Evolutionary conservation across 2,797 vertebrate genomes (phyloP).

Genomic region (Amniataba percoides): DNA sequence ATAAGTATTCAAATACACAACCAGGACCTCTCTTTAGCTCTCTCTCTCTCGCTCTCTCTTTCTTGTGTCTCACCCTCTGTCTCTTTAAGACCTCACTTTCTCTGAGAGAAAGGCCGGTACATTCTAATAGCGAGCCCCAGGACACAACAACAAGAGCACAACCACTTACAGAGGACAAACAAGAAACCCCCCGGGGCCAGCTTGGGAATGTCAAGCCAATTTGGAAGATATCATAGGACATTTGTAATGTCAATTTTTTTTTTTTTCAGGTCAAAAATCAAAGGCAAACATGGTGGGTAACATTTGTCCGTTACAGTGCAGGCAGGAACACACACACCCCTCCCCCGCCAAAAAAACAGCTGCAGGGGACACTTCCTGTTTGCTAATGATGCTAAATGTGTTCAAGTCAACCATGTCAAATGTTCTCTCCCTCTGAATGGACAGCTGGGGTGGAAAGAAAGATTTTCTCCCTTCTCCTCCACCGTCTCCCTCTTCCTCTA

Average conservation of each 20-base stretch:
- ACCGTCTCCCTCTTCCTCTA: conserved; percentile 35
- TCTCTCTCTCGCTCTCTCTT: conserved; percentile 33
- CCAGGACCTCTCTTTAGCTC: conserved; percentile 58
- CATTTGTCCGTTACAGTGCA: conserved; percentile 85
- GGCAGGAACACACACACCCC: conserved; percentile 61
- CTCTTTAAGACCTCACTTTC: conserved; percentile 73
- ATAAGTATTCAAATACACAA: conserved; percentile 80
- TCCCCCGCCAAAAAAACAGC: conserved; percentile 81
- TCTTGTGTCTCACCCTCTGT: conserved; percentile 47
- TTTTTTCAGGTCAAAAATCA: conserved; percentile 85
- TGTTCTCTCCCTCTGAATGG: conserved; percentile 79
- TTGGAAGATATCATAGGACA: conserved; percentile 81
- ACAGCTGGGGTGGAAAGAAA: conserved; percentile 77
- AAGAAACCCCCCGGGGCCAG: conserved; percentile 74
- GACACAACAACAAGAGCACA: conserved; percentile 77
- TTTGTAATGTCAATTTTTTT: conserved; percentile 85
- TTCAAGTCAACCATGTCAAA: conserved; percentile 88
- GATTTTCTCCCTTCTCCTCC: conserved; percentile 53
- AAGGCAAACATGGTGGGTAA: conserved; percentile 78
- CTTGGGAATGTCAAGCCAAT: conserved; percentile 83
- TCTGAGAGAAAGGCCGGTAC: conserved; percentile 70
- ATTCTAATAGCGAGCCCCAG: conserved; percentile 75
- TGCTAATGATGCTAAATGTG: conserved; percentile 89
- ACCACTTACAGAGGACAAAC: conserved; percentile 82
- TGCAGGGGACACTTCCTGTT: conserved; percentile 89